phyloP scores from a whole-genome alignment of 53 echinoderm and acorn worm genomes.

The Temnopleurus reevesii region DNA sequence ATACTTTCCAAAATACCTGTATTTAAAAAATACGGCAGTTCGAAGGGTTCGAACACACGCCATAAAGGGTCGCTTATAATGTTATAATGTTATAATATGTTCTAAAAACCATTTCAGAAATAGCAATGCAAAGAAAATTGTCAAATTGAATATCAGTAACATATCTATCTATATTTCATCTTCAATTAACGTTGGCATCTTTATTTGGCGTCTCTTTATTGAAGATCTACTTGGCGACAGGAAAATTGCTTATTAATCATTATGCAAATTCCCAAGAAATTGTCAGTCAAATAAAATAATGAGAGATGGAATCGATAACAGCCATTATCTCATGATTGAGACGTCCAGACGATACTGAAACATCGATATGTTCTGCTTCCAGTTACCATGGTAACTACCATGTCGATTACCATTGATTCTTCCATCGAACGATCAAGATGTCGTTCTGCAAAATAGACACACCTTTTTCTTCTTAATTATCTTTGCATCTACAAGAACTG shows the following conservation, averaged over 20 bases:
- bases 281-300: not conserved
- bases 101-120: too few species aligned
- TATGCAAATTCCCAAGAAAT: not conserved
- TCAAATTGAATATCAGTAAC: too few species aligned
- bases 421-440: too few species aligned
- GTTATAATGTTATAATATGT: too few species aligned
- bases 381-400: constrained; percentile 16
- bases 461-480: too few species aligned
- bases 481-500: too few species aligned
- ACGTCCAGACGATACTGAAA: not conserved
- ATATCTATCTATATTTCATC: not conserved
- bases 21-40: too few species aligned
- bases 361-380: constrained; percentile 1
- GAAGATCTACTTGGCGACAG: not conserved
- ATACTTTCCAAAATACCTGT: too few species aligned
- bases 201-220: not conserved
- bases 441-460: too few species aligned
- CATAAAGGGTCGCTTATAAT: too few species aligned
- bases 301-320: not conserved
- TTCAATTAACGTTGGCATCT: not conserved
- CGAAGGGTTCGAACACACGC: too few species aligned
- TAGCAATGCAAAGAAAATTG: too few species aligned
- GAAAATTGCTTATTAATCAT: not conserved
- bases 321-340: not conserved
- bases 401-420: not conserved